Conservation (phyloP, 2,888 invertebrate genomes). For the Caradrina kadenii region DNA sequence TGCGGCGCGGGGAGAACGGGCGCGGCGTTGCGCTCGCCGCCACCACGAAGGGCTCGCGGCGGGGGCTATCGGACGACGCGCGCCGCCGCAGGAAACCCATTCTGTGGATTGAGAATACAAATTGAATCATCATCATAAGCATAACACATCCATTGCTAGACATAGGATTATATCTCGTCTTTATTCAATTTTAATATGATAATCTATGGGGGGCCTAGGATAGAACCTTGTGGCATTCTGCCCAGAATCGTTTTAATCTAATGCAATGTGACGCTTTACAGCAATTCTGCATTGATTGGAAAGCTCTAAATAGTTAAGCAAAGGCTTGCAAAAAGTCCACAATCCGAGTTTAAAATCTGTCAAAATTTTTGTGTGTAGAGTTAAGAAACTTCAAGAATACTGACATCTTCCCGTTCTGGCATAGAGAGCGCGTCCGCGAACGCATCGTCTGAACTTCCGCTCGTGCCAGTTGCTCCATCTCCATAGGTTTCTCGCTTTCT, state of each 20-base stretch:
- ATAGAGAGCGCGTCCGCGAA: constrained; percentile 90
- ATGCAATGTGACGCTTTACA: not conserved
- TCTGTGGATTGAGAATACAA: constrained; percentile 67
- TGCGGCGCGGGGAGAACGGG: constrained; percentile 90
- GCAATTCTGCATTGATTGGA: not conserved
- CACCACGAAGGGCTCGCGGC: constrained; percentile 86
- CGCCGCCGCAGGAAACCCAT: constrained; percentile 89
- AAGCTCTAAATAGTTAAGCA: not conserved
- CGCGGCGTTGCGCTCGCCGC: constrained; percentile 73
- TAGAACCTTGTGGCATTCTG: not conserved
- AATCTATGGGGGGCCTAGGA: not conserved
- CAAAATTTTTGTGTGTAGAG: too few relatives aligned
- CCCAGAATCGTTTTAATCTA: not conserved
- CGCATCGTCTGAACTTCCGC: constrained; percentile 90
- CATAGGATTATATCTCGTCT: too few relatives aligned
- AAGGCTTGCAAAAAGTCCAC: too few relatives aligned
- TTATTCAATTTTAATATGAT: too few relatives aligned
- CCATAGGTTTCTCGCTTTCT: constrained; percentile 91
- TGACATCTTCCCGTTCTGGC: constrained; percentile 91
- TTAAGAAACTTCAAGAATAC: constrained; percentile 53
- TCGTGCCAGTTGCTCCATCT: constrained; percentile 92
- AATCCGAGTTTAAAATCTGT: too few relatives aligned
- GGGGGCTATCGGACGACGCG: constrained; percentile 90
- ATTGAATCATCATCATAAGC: not conserved
- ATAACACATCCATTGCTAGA: too few relatives aligned